Evolutionary conservation across 2,888 invertebrate species (phyloP), one percentile per base, ranked within the genome.

Genomic region (Drosophila neoperkinsi): DNA sequence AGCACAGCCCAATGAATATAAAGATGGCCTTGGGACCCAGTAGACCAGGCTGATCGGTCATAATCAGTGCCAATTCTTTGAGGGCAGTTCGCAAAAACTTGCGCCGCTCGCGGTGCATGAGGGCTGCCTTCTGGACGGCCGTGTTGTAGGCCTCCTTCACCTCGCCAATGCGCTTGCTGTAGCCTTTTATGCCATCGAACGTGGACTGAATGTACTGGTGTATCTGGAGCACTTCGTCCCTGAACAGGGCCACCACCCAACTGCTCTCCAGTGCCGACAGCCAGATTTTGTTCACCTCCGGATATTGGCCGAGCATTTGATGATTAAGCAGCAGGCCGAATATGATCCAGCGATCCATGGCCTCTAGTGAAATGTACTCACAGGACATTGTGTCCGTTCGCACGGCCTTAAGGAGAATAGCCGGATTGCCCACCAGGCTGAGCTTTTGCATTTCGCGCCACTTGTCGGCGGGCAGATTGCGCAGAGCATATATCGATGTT

Each of bases 301-400:
- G 96, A 72, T 95, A 94, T 88, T 97, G 97, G 80, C 96, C 96
- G 46, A 99, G 94, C 93, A 96, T 96, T 90, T 96, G 97, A 93
- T 99, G 98, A 91, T 98, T 98, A 46, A 99, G 94, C 77, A 98
- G 95, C 90, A 98, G 96, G 0, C 99, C 99, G 93, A 99, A 97
- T 83, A 99, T 97, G 33, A 99, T 97, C 99, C 99, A 99, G 90
- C 98, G 95, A 92, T 99, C 99, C 95, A 99, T 96, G 46, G 96
- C 95, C 91, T 99, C 99, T 71, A 99, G 94, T 1, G 99, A 99
- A 58, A 99, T 94, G 93, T 97, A 99, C 94, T 99, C 99, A 93
- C 99, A 99, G 3, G 99, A 99, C 95, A 99, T 98, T 30, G 97
- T 97, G 85, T 99, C 99, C 0, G 98, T 98, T 85, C 97, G 96